Evolutionary conservation across 1,140 invertebrate species (phyloP).

Genomic region (Aricia agestis): DNA sequence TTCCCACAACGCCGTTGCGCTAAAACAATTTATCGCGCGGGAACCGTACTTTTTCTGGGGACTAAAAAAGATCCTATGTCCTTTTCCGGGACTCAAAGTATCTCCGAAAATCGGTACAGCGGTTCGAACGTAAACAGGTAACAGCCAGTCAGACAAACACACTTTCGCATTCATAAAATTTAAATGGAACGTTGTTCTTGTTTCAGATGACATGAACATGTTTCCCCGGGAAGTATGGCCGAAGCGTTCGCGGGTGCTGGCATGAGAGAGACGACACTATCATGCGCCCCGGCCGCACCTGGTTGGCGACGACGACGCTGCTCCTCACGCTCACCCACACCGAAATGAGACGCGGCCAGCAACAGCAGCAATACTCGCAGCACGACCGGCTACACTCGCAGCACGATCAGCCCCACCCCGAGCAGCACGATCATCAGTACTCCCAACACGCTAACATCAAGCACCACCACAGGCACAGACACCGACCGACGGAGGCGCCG

Average conservation of each 20-base stretch:
- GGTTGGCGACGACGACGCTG: conserved; percentile 49
- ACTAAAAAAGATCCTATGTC: too few relatives aligned
- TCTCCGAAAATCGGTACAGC: neutral
- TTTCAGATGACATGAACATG: conserved; percentile 54
- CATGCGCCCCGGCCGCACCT: conserved; percentile 53
- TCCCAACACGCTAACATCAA: conserved; percentile 32
- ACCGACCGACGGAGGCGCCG: conserved; percentile 42
- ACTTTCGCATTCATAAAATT: too few relatives aligned
- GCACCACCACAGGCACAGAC: conserved; percentile 60
- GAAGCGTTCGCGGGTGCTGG: conserved; percentile 42
- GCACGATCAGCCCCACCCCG: conserved; percentile 32
- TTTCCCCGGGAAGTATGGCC: conserved; percentile 36
- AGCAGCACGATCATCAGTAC: conserved; percentile 3
- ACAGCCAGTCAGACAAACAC: too few relatives aligned
- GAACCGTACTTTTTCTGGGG: too few relatives aligned
- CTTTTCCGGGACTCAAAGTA: too few relatives aligned
- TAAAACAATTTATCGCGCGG: too few relatives aligned
- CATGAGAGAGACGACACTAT: conserved; percentile 48
- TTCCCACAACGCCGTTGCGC: too few relatives aligned
- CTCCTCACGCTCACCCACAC: conserved; percentile 40
- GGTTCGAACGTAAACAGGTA: too few relatives aligned
- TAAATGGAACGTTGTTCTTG: conserved; percentile 29
- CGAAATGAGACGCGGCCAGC: conserved; percentile 44
- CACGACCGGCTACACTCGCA: conserved; percentile 20
- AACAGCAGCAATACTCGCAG: conserved; percentile 19